A percentile compares a stretch with the other conserved stretches of the same genome.
phyloP scores from a whole-genome alignment of 1,140 invertebrate genomes.

The Steinernema feltiae region DNA sequence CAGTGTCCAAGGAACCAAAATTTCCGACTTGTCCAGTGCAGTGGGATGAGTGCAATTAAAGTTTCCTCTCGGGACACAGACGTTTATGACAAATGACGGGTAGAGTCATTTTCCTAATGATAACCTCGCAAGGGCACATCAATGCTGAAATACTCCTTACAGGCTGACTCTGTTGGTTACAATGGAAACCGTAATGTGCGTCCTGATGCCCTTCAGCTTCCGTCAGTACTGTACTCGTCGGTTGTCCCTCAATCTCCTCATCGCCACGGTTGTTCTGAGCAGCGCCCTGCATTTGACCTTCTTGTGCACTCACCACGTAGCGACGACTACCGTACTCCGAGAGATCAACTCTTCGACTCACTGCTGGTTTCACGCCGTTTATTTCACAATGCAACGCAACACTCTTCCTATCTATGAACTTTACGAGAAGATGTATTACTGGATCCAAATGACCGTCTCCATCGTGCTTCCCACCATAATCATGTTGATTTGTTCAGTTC shows the following conservation, averaged over 20 bases:
- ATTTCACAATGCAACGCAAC: slow-evolving; percentile 30
- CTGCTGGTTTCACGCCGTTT: slow-evolving; percentile 20
- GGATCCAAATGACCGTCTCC: slow-evolving; percentile 46
- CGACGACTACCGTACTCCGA: slow-evolving; percentile 15
- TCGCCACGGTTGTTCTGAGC: slow-evolving; percentile 37
- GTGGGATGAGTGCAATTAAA: background rate
- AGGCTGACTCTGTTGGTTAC: slow-evolving; percentile 51
- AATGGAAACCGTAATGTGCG: slow-evolving; percentile 51
- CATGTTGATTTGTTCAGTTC: slow-evolving; percentile 50
- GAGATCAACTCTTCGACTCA: background rate
- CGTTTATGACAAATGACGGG: no score
- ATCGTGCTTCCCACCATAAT: slow-evolving; percentile 52
- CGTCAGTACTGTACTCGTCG: slow-evolving; percentile 51
- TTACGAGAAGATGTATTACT: slow-evolving; percentile 48
- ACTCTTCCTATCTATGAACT: slow-evolving; percentile 19
- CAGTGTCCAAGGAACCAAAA: background rate
- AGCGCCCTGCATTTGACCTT: slow-evolving; percentile 44
- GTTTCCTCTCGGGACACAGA: background rate
- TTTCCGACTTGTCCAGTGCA: background rate
- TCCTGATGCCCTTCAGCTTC: slow-evolving; percentile 49
- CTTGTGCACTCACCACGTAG: slow-evolving; percentile 44
- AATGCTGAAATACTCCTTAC: slow-evolving; percentile 25
- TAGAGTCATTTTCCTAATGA: no score
- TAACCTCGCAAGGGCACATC: background rate
- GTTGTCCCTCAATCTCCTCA: slow-evolving; percentile 35